A percentile compares a stretch with the other conserved stretches of the same genome.
Conservation (phyloP, 2,888 invertebrate genomes). For the Sphaerophoria taeniata region DNA sequence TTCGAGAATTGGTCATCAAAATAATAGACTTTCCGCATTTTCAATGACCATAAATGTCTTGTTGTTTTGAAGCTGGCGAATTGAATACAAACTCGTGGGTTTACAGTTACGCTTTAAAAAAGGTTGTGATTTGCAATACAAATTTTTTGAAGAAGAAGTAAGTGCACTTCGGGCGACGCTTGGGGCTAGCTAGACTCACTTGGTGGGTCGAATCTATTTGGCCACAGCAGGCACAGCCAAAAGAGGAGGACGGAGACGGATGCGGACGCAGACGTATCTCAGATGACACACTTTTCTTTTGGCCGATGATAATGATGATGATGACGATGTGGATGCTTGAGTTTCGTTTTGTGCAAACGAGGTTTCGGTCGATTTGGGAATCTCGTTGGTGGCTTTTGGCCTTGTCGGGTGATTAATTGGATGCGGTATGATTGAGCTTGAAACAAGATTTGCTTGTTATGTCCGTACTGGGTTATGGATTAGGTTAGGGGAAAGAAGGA, state of each 20-base stretch:
- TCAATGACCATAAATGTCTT: constrained; percentile 69
- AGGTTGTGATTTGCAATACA: constrained; percentile 72
- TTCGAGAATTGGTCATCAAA: constrained; percentile 48
- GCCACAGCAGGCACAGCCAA: neutral
- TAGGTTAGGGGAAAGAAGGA: no score
- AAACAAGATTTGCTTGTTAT: constrained; percentile 51
- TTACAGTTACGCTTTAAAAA: constrained; percentile 68
- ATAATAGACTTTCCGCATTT: constrained; percentile 73
- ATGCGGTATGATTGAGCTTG: constrained; percentile 52
- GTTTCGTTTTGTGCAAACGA: constrained; percentile 22
- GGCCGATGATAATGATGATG: constrained; percentile 19
- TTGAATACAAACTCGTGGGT: constrained; percentile 45
- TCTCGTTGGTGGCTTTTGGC: constrained; percentile 61
- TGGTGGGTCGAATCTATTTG: constrained; percentile 41
- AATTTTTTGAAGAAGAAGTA: constrained; percentile 51
- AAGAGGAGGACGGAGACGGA: neutral
- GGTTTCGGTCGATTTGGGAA: constrained; percentile 29
- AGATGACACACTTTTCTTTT: constrained; percentile 39
- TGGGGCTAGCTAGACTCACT: neutral
- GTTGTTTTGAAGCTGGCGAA: constrained; percentile 49
- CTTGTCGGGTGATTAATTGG: constrained; percentile 68
- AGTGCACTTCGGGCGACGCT: neutral
- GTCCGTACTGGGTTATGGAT: constrained; percentile 5
- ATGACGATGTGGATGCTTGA: neutral
- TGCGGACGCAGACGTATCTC: neutral